Base-by-base conservation (phyloP, 2,888 invertebrate species). In the Polietes domitor region DNA sequence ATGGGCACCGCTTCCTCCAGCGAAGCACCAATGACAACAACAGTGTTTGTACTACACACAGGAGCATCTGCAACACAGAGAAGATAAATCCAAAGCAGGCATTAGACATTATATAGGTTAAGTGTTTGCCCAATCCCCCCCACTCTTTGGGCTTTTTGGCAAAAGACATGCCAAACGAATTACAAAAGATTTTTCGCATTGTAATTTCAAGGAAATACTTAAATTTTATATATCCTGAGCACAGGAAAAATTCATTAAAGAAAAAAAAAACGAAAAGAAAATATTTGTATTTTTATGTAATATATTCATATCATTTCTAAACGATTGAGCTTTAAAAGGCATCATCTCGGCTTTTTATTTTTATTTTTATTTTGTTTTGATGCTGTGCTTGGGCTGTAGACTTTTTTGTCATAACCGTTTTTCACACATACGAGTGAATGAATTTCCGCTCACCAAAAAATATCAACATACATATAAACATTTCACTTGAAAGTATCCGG, bases 1-100 rank as follows among this genome's bases (percentile, higher is more conserved):
- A 97, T 95, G 85, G 95, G 95, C 83, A 97, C 93, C 2, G 95
- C 94, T 90, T 98, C 98, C 90, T 97, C 97, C 87, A 97, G 92
- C 75, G 97, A 96, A 10, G 96, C 97, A 12, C 97, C 98, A 80
- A 98, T 95, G 74, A 97, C 94, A 89, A 95, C 95, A 37, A 96
- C 94, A 58, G 95, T 95, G 58, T 94, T 93, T 88, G 95, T 94
- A 61, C 93, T 93, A 91, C 97, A 97, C 15, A 97, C 96, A 32
- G 97, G 97, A 55, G 97, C 96, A 93, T 95, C 97, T 97, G 93
- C 61, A 92, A 65, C 37, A 61, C n/a, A 12, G 37, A 50, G 50
- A 21, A 61, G 19, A 65, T 37, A 37, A 80, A 73, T 81, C 61
- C 75, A 58, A 50, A 3, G 10, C 10, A 9, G 37, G 12, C 37